Conservation (phyloP, 2,888 invertebrate genomes). For the Xestobium rufovillosum region DNA sequence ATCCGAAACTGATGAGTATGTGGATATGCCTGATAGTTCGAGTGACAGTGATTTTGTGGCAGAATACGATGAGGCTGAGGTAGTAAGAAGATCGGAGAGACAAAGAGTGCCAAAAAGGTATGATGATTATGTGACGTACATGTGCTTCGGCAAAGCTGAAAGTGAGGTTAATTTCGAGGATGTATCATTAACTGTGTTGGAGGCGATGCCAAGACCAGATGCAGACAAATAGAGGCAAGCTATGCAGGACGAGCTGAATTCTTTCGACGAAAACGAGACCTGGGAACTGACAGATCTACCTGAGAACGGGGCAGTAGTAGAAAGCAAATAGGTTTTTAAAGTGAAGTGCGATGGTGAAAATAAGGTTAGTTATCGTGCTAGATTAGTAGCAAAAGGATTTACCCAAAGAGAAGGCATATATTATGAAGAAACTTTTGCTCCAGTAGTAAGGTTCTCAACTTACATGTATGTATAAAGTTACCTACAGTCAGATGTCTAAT, state of each 20-base stretch:
- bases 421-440: slow-evolving; percentile 21
- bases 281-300: slow-evolving; percentile 22
- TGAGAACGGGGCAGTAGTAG: too few relatives aligned
- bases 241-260: slow-evolving; percentile 22
- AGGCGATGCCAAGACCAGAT: slow-evolving; percentile 20
- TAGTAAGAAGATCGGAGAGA: slow-evolving; percentile 16
- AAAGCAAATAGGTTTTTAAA: slow-evolving; percentile 27
- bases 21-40: slow-evolving; percentile 6
- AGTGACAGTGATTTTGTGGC: slow-evolving; percentile 6
- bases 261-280: too few relatives aligned
- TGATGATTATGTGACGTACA: slow-evolving; percentile 19
- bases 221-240: slow-evolving; percentile 18
- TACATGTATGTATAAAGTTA: too few relatives aligned
- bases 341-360: slow-evolving; percentile 21
- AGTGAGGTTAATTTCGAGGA: slow-evolving; percentile 7
- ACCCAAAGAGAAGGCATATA: slow-evolving; percentile 19
- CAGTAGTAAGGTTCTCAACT: too few relatives aligned
- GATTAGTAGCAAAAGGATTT: slow-evolving; percentile 19
- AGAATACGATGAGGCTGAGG: slow-evolving; percentile 8
- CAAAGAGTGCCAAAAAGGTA: slow-evolving; percentile 17
- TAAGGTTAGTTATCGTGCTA: slow-evolving; percentile 20
- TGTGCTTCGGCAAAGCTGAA: slow-evolving; percentile 13
- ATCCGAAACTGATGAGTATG: slow-evolving; percentile 3
- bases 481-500: too few relatives aligned
- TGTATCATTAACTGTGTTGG: slow-evolving; percentile 14